phyloP scores from a whole-genome alignment of 2,888 invertebrate species.

The Drosophila planitibia region DNA sequence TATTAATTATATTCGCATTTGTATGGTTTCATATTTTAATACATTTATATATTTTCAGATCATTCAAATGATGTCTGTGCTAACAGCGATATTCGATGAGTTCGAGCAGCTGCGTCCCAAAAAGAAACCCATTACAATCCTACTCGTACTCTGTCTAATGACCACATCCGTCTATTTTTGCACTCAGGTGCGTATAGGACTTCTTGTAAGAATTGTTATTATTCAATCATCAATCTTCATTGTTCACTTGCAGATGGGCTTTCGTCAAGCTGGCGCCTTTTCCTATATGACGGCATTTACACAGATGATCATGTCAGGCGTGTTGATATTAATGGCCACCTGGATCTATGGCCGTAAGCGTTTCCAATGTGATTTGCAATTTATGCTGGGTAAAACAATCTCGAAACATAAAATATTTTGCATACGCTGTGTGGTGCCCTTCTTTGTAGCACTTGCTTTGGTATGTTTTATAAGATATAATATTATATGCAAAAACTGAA shows the following conservation, averaged over 20 bases:
- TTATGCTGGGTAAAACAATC: constrained; percentile 90
- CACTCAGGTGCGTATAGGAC: constrained; percentile 71
- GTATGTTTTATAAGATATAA: constrained; percentile 58
- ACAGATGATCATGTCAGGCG: constrained; percentile 87
- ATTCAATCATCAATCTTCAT: not conserved
- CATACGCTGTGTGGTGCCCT: constrained; percentile 82
- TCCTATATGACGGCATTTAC: constrained; percentile 77
- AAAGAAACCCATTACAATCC: constrained; percentile 67
- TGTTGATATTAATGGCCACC: constrained; percentile 92
- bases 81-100: constrained; percentile 83
- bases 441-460: constrained; percentile 75
- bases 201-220: not conserved
- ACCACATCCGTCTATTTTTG: constrained; percentile 79
- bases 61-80: constrained; percentile 80
- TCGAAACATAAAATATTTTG: constrained; percentile 84
- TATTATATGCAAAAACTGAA: not conserved
- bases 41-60: constrained; percentile 54
- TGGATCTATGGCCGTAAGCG: constrained; percentile 92
- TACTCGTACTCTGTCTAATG: constrained; percentile 58
- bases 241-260: constrained; percentile 72
- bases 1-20: not conserved
- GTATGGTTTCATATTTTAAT: not conserved
- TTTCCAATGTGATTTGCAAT: constrained; percentile 89
- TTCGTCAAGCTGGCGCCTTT: constrained; percentile 76
- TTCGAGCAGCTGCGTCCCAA: constrained; percentile 74